Evolutionary conservation across 2,888 invertebrate species (phyloP).

Genomic region (Carabus problematicus): DNA sequence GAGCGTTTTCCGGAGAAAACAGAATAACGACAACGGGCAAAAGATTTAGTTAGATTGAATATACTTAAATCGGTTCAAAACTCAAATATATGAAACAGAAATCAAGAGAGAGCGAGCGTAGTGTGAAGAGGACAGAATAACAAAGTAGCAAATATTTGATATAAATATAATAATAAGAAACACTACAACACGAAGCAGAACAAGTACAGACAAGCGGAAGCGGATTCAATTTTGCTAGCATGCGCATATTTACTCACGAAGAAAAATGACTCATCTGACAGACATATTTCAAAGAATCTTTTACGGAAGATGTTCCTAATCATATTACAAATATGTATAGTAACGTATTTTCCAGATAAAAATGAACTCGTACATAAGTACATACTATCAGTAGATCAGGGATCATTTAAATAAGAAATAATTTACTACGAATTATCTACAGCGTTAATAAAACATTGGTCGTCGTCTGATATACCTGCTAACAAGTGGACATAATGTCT

Average conservation of each 20-base stretch:
- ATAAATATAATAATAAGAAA: constrained; percentile 14
- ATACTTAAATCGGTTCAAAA: constrained; percentile 15
- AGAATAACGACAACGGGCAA: background rate
- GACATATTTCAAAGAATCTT: too few relatives aligned
- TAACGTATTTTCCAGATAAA: too few relatives aligned
- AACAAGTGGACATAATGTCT: too few relatives aligned
- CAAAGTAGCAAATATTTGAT: constrained; percentile 5
- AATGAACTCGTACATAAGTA: too few relatives aligned
- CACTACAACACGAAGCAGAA: too few relatives aligned
- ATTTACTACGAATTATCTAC: too few relatives aligned
- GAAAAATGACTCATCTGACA: background rate
- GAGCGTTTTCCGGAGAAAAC: constrained; percentile 3
- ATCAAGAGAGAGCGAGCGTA: constrained; percentile 5
- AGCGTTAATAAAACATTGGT: too few relatives aligned
- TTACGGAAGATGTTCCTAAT: too few relatives aligned
- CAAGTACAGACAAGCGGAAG: background rate
- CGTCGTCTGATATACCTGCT: too few relatives aligned
- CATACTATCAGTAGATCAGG: too few relatives aligned
- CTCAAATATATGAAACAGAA: constrained; percentile 12
- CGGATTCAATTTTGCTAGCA: background rate
- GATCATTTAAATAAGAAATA: too few relatives aligned
- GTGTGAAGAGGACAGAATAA: background rate
- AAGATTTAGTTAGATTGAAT: constrained; percentile 8
- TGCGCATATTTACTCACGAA: constrained; percentile 8
- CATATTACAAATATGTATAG: too few relatives aligned